Evolutionary conservation across 2,113 vertebrate species (phyloP).

Genomic region (Lynx canadensis): DNA sequence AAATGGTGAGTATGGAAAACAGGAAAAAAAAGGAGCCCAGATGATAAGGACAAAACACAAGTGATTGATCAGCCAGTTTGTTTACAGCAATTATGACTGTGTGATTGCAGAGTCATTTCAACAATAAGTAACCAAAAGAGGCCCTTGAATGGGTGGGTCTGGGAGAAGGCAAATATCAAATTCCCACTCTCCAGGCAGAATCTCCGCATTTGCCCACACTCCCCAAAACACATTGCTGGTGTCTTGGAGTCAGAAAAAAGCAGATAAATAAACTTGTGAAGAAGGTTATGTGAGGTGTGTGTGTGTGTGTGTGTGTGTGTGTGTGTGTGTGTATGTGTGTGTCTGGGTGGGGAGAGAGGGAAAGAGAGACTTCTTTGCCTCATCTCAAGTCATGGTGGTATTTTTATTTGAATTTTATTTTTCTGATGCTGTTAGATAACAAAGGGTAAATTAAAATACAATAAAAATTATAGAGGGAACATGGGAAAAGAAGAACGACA

Average conservation of each 20-base stretch:
- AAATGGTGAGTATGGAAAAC: neutral
- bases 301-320: neutral
- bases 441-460: constrained; percentile 65
- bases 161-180: neutral
- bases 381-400: constrained; percentile 36
- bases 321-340: neutral
- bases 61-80: neutral
- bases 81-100: neutral
- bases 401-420: constrained; percentile 63
- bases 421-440: constrained; percentile 50
- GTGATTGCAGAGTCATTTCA: neutral
- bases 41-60: neutral
- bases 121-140: neutral
- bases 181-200: neutral
- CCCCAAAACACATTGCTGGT: neutral
- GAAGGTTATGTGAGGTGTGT: neutral
- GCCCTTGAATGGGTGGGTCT: neutral
- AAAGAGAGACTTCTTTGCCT: neutral
- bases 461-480: constrained; percentile 62
- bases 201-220: neutral
- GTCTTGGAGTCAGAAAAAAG: neutral
- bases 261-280: neutral
- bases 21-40: neutral
- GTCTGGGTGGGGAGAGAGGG: neutral
- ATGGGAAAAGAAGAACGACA: constrained; percentile 54